phyloP scores from a whole-genome alignment of 2,113 vertebrate genomes.

The Urocolius indicus region DNA sequence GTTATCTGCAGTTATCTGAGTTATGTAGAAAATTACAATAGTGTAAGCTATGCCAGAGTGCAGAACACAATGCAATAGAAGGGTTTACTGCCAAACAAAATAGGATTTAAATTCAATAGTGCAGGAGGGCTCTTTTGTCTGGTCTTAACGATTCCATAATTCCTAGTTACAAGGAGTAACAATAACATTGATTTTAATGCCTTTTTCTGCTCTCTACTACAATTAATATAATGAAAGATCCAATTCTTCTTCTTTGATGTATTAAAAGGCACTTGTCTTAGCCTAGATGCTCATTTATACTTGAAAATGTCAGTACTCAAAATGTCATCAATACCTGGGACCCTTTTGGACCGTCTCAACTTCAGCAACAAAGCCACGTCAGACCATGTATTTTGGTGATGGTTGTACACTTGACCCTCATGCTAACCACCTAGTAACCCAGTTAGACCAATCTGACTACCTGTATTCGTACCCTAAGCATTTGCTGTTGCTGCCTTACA shows the following conservation, averaged over 20 bases:
- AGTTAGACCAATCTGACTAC: neutral
- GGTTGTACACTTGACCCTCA: neutral
- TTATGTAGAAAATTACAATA: neutral
- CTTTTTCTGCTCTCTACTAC: neutral
- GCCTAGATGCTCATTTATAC: neutral
- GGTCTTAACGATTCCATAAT: neutral
- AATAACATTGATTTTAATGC: neutral
- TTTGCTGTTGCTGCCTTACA: neutral
- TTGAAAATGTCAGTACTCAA: neutral
- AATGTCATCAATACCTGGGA: neutral
- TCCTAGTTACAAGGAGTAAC: neutral
- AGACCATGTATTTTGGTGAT: neutral
- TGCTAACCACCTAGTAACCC: neutral
- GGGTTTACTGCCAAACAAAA: neutral
- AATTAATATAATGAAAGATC: neutral
- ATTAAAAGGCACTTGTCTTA: neutral
- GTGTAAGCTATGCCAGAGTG: neutral
- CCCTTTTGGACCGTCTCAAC: neutral
- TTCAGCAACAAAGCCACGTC: neutral
- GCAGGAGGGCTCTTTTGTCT: neutral
- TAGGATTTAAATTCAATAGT: neutral
- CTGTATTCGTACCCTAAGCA: neutral
- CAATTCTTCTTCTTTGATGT: neutral
- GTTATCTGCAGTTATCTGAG: neutral
- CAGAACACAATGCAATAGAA: neutral